Conservation (phyloP, 2,113 vertebrate species). For the Mirounga angustirostris region DNA sequence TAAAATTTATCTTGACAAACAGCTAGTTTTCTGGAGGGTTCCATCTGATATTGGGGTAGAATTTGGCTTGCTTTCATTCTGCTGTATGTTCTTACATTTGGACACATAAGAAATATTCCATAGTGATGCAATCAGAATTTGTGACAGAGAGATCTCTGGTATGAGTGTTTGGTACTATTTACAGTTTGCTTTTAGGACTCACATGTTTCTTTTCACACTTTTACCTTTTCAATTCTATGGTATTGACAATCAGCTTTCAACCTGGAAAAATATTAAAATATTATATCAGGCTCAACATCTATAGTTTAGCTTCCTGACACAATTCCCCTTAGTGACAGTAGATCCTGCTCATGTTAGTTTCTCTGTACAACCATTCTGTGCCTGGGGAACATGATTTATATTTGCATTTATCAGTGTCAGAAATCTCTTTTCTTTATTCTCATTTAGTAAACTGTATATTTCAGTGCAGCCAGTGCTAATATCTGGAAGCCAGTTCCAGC, state of each 20-base stretch:
- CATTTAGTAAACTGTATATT: background rate
- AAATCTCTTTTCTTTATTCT: background rate
- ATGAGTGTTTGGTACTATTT: background rate
- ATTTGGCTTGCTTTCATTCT: background rate
- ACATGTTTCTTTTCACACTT: background rate
- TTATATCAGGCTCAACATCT: background rate
- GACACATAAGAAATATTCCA: background rate
- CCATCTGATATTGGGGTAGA: background rate
- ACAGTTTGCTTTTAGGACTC: background rate
- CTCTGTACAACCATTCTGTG: background rate
- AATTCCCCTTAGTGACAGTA: background rate
- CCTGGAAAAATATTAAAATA: background rate
- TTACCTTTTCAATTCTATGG: background rate
- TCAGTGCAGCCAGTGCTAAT: background rate
- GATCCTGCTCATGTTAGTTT: background rate
- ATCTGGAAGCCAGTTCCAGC: background rate
- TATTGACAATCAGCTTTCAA: background rate
- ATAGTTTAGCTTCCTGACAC: background rate
- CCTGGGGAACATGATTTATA: background rate
- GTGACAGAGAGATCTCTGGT: background rate
- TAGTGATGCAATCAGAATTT: background rate
- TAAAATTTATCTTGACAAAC: slow-evolving; percentile 22
- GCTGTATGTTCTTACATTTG: background rate
- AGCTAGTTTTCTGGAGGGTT: background rate
- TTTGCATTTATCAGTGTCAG: slow-evolving; percentile 24